Percentiles rank a stretch among this genome's conserved stretches.
phyloP scores from a whole-genome alignment of 2,113 vertebrate species.

The Triplophysa dalaica region DNA sequence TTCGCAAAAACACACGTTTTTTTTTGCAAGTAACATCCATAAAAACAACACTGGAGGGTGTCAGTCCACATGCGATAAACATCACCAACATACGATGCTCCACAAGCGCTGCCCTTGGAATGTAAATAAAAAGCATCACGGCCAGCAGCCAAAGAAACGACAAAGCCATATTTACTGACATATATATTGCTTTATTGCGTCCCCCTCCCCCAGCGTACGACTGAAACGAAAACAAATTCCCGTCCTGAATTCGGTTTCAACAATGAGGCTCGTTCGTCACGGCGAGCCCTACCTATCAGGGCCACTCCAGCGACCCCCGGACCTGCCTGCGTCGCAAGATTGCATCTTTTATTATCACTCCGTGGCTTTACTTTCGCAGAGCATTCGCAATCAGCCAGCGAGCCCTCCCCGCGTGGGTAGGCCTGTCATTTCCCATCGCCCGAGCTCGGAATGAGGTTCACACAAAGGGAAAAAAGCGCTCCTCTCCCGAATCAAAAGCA shows the following conservation, averaged over 20 bases:
- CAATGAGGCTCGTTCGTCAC: conserved; percentile 12
- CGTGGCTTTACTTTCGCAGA: conserved; percentile 92
- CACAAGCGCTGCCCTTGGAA: conserved; percentile 23
- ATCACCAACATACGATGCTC: no score
- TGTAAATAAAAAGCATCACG: conserved; percentile 48
- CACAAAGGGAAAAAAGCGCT: conserved; percentile 48
- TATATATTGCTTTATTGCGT: conserved; percentile 5
- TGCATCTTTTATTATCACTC: conserved; percentile 96
- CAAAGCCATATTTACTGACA: conserved; percentile 41
- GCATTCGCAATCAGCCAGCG: conserved; percentile 97
- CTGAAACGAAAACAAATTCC: conserved; percentile 51
- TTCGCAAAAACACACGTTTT: neutral
- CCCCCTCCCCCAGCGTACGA: conserved; percentile 14
- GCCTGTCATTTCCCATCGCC: conserved; percentile 91
- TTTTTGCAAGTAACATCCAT: neutral
- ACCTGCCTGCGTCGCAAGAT: conserved; percentile 78
- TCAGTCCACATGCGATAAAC: no score
- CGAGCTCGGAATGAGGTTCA: conserved; percentile 81
- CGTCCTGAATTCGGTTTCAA: conserved; percentile 15
- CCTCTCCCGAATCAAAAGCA: conserved; percentile 66
- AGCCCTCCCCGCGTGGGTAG: conserved; percentile 83
- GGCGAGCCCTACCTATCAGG: conserved; percentile 66
- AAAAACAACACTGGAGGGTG: no score
- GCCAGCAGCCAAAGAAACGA: conserved; percentile 35
- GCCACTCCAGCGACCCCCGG: conserved; percentile 72